These are phyloP conservation scores for Astyanax mexicanus DNA, from an alignment of 2,797 vertebrate genomes.

Conservation along the genomic window DNA sequence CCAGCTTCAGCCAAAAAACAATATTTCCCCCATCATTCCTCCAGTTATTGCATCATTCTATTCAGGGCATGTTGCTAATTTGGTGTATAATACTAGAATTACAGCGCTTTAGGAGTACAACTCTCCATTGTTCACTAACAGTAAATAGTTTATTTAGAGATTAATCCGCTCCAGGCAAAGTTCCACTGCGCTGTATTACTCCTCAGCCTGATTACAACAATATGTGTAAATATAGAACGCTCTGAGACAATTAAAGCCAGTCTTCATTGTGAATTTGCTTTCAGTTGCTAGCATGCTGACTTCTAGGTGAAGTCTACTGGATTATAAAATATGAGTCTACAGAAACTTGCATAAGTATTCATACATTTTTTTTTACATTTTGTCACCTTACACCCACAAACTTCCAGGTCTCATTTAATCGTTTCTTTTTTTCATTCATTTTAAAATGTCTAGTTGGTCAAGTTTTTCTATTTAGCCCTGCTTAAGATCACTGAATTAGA, in stretches of 20 bases:
- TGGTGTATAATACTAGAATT: neutral
- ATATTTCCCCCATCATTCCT: neutral
- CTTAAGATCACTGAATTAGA: too few species aligned
- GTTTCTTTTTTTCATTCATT: too few species aligned
- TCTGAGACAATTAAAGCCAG: neutral
- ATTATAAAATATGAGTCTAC: too few species aligned
- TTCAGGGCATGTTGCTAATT: neutral
- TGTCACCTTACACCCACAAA: too few species aligned
- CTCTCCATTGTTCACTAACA: neutral
- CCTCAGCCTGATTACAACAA: neutral
- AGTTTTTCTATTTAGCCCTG: too few species aligned
- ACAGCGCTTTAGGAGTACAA: neutral
- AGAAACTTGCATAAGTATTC: too few species aligned
- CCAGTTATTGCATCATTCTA: neutral
- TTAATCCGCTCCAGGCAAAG: neutral
- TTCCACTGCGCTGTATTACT: neutral
- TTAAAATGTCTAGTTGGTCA: too few species aligned
- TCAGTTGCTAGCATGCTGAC: too few species aligned
- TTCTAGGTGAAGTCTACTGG: too few species aligned
- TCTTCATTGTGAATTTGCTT: too few species aligned
- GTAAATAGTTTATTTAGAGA: neutral
- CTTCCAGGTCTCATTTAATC: too few species aligned
- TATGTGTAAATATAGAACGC: neutral
- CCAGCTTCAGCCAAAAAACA: neutral
- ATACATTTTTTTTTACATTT: too few species aligned